Percentiles rank a stretch among this genome's conserved stretches.
phyloP scores from a whole-genome alignment of 2,797 vertebrate genomes.

The Pristis pectinata region DNA sequence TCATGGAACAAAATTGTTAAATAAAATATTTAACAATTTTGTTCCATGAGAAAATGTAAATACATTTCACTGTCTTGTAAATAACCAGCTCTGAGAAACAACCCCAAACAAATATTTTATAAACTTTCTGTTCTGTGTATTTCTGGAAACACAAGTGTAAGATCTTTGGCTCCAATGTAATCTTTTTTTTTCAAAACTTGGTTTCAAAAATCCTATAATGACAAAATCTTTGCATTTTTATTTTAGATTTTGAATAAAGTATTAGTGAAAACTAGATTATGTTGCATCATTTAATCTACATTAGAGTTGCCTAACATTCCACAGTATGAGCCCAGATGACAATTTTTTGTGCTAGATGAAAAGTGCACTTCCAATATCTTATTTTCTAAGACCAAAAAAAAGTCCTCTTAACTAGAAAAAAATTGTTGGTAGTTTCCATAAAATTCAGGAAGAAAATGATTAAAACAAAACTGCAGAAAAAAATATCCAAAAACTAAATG shows the following conservation, averaged over 20 bases:
- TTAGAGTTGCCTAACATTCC: background rate
- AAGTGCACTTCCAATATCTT: background rate
- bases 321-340: background rate
- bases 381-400: background rate
- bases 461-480: background rate
- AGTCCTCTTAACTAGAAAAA: background rate
- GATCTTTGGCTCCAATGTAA: background rate
- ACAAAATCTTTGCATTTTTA: background rate
- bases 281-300: background rate
- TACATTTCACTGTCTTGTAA: background rate
- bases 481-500: background rate
- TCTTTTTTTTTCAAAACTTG: background rate
- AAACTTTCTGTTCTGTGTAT: background rate
- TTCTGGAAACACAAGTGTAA: background rate
- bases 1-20: too few relatives aligned
- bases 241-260: conserved; percentile 15
- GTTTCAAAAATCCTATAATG: background rate
- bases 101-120: background rate
- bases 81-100: background rate
- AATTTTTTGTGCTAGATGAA: background rate
- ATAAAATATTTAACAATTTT: too few relatives aligned
- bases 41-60: too few relatives aligned
- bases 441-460: background rate
- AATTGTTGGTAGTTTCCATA: background rate
- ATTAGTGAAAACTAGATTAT: background rate